Base-by-base conservation (phyloP, 2,113 vertebrate genomes). In the Pseudorasbora parva region DNA sequence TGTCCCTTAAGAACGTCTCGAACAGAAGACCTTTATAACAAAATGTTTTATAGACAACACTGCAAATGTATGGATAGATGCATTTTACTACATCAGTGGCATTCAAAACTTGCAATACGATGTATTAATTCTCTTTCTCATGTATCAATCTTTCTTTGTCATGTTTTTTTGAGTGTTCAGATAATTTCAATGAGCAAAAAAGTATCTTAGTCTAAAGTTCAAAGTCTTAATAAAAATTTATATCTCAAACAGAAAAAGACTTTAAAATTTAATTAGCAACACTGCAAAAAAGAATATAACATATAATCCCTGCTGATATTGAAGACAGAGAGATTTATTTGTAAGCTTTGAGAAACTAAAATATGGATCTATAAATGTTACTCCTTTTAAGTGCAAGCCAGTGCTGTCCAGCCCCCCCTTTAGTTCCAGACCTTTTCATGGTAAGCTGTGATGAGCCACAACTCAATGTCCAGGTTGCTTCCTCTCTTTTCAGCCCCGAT, bases 391-490 rank as follows among this genome's bases (percentile, higher is more conserved):
- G 19, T 21, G 47, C 23, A n/a, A 51, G 8, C 66, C 21, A 73
- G 21, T 43, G 12, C 3, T 8, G 19, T 37, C 23, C 25, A 71
- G 23, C 14, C 3, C 17, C n/a, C 2, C 11, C 45, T n/a, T 84
- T 2, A 59, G 12, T 14, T 78, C 12, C 41, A 64, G 23, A 98
- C 98, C 96, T 97, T 98, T 79, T 99, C 97, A 45, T 99, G 98
- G 92, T 98, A 99, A 37, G 96, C 93, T 0, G 97, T 97, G 87
- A 99, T 99, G 81, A 99, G 92, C 98, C 98, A 99, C 82, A 99
- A 94, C 87, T 99, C 97, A 0, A 98, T 94, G 89, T 99, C 97
- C 51, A 99, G 94, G 91, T 96, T 98, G 37, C 94, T 95, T 89
- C 96, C 97, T 90, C 98, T 94, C 82, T 99, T 99, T 93, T 99